Evolutionary conservation across 2,797 vertebrate genomes (phyloP), one percentile per base, ranked within the genome.

Genomic region (Antrozous pallidus): DNA sequence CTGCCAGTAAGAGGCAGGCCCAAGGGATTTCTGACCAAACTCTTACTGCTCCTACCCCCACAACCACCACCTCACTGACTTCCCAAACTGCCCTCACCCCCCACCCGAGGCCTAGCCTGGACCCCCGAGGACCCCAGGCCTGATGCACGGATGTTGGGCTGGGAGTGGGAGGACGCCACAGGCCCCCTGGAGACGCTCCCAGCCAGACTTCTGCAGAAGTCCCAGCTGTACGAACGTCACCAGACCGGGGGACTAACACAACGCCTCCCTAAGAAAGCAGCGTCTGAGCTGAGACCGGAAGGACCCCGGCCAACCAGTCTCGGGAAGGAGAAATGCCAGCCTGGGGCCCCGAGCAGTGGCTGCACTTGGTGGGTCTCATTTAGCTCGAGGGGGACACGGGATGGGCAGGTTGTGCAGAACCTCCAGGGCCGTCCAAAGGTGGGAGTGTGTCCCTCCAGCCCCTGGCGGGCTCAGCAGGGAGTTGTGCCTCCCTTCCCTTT

Each of bases 391-490:
- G 0, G 26, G 16, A 38, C 33, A 12, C 8, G 14, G 49, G 40
- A 1, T 0, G 17, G 47, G 2, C 6, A 13, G 16, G 58, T 0
- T 42, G 16, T 36, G 12, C n/a, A 83, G n/a, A 56, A 14, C 28
- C 31, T 70, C 38, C 38, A 12, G 54, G 20, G 49, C 0, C 0
- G 14, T 3, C 13, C 2, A 22, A 51, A 42, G 38, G 0, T 36
- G 28, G 42, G 87, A 31, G 75, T 3, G 47, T 8, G 38, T n/a
- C 9, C 33, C n/a, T n/a, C 24, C 11, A 4, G 85, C 36, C 42
- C 4, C 26, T 0, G 1, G 12, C 70, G 51, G 54, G 33, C 0
- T 2, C 0, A 2, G 20, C 36, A 14, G 5, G 20, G 28, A n/a
- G 18, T 28, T 10, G 40, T 3, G 16, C 4, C 26, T 47, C 17